phyloP scores from a whole-genome alignment of 2,797 vertebrate species.

The Telmatherina bonti region DNA sequence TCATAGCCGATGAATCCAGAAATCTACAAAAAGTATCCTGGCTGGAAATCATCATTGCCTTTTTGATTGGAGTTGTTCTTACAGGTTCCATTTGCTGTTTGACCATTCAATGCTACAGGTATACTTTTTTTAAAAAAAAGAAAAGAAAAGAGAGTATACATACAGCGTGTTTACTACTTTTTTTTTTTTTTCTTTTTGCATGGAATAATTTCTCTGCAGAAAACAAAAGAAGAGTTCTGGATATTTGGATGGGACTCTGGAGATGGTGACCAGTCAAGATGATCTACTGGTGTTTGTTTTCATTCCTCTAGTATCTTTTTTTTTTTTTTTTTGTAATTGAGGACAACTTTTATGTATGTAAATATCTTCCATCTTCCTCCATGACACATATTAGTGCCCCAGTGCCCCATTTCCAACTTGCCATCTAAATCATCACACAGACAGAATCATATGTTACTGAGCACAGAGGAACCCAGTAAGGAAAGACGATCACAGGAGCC shows the following conservation, averaged over 20 bases:
- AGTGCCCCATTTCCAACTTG: no score
- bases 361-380: no score
- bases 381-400: neutral
- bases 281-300: slow-evolving; percentile 49
- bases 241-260: slow-evolving; percentile 26
- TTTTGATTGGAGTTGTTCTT: slow-evolving; percentile 57
- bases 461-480: no score
- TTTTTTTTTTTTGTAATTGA: no score
- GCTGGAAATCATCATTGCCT: slow-evolving; percentile 36
- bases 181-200: no score
- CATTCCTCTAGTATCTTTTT: neutral
- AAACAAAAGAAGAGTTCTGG: slow-evolving; percentile 26
- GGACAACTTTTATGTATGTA: no score
- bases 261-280: slow-evolving; percentile 51
- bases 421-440: no score
- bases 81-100: slow-evolving; percentile 52
- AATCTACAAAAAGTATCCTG: neutral
- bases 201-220: neutral
- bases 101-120: slow-evolving; percentile 59
- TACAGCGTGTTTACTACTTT: neutral
- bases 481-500: no score
- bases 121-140: neutral
- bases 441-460: no score
- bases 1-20: neutral
- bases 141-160: neutral